Conservation (phyloP, 2,113 vertebrate genomes). For the Coreoperca whiteheadi region DNA sequence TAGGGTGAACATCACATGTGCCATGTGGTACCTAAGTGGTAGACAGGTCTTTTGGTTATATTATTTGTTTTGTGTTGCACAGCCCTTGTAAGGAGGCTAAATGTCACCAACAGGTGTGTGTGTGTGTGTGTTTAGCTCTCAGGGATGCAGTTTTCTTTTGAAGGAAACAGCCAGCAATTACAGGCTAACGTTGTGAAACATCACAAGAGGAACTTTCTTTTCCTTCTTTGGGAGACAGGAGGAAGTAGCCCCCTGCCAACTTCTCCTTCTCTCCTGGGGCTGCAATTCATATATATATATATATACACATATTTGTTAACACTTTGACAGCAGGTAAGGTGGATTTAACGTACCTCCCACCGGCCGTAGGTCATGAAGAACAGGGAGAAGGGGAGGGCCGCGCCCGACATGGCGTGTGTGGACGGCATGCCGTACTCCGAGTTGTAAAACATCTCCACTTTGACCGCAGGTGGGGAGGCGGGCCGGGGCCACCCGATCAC, state of each 20-base stretch:
- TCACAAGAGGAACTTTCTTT: constrained; percentile 9
- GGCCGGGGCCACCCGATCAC: constrained; percentile 93
- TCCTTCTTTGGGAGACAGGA: neutral
- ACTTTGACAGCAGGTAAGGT: neutral
- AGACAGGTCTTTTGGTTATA: neutral
- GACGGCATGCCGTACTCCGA: constrained; percentile 99
- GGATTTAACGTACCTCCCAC: constrained; percentile 89
- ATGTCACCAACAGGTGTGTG: neutral
- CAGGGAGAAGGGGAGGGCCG: constrained; percentile 92
- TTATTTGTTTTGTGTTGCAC: neutral
- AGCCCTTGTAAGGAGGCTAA: neutral
- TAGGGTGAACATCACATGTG: too few species aligned
- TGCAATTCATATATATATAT: neutral
- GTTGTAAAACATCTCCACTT: constrained; percentile 98
- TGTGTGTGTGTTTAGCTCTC: too few species aligned
- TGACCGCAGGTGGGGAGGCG: constrained; percentile 94
- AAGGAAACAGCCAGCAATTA: too few species aligned
- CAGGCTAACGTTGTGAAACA: neutral
- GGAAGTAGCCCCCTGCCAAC: constrained; percentile 19
- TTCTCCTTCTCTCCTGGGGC: constrained; percentile 17
- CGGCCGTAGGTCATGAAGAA: constrained; percentile 91
- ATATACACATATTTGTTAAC: too few species aligned
- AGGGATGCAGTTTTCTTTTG: neutral
- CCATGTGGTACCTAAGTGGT: neutral
- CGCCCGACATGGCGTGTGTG: constrained; percentile 98